Percentiles rank a stretch among this genome's conserved stretches.
These are phyloP conservation scores for Embidobia sp. DNA, from an alignment of 2,888 invertebrate species.

Conservation along the genomic window DNA sequence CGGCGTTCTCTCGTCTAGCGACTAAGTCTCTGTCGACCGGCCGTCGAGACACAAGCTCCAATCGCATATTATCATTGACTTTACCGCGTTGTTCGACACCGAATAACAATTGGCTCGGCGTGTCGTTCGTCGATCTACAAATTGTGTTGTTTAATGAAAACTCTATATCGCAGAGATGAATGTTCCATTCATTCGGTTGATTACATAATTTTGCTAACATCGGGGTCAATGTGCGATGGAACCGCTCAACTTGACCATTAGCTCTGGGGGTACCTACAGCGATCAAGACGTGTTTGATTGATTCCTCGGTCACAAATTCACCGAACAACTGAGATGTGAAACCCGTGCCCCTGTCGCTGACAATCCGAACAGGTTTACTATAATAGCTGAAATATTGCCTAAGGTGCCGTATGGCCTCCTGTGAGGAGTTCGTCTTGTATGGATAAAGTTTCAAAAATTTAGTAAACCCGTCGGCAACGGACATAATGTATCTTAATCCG, in stretches of 20 bases:
- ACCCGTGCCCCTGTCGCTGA: conserved; percentile 69
- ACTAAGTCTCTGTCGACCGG: too few species aligned
- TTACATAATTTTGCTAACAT: conserved; percentile 65
- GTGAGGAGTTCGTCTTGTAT: background rate
- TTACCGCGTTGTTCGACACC: too few species aligned
- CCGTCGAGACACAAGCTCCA: too few species aligned
- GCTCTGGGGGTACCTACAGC: conserved; percentile 51
- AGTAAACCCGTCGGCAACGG: background rate
- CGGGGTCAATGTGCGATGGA: conserved; percentile 53
- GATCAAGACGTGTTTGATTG: conserved; percentile 65
- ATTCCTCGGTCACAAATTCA: conserved; percentile 59
- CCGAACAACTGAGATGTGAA: conserved; percentile 69
- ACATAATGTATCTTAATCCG: background rate
- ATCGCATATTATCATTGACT: too few species aligned
- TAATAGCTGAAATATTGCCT: background rate
- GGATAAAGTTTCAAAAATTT: background rate
- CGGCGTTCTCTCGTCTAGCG: too few species aligned
- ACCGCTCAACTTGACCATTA: conserved; percentile 2
- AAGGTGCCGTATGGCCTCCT: background rate
- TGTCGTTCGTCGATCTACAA: too few species aligned
- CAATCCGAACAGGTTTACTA: conserved; percentile 28
- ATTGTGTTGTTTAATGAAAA: background rate
- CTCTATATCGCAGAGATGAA: too few species aligned
- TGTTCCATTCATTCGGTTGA: background rate
- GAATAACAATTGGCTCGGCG: too few species aligned